Percentiles rank a stretch among this genome's conserved stretches.
Evolutionary conservation across 2,888 invertebrate species (phyloP).

Genomic region (Drosophila peninsularis): DNA sequence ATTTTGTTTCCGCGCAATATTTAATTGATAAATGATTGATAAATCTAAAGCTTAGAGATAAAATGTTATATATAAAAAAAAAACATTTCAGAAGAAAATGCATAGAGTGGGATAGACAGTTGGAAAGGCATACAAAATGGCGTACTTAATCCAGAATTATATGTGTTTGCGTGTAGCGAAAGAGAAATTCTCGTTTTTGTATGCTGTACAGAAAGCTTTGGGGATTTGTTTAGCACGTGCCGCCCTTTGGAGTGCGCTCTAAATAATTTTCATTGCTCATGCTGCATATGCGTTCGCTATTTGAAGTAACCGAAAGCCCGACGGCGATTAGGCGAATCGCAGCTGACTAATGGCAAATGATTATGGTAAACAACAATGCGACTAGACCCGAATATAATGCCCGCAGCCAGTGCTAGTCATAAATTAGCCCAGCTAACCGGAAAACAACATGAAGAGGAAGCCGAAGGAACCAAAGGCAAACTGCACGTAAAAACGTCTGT

Average conservation of each 20-base stretch:
- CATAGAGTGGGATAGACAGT: background rate
- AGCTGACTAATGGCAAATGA: conserved; percentile 65
- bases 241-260: background rate
- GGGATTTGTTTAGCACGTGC: conserved; percentile 5
- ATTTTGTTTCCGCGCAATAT: background rate
- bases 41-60: background rate
- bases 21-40: background rate
- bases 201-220: background rate
- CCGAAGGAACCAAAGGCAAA: conserved; percentile 30
- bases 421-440: conserved; percentile 53
- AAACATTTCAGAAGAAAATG: background rate
- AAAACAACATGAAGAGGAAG: conserved; percentile 9
- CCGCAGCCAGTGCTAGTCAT: conserved; percentile 59
- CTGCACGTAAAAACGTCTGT: conserved; percentile 74
- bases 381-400: conserved; percentile 25
- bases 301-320: conserved; percentile 23
- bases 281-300: conserved; percentile 40
- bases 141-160: background rate
- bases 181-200: background rate
- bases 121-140: background rate
- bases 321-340: conserved; percentile 39
- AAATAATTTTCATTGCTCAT: conserved; percentile 25
- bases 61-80: background rate
- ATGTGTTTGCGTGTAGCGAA: background rate
- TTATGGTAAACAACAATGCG: conserved; percentile 46